Evolutionary conservation across 2,888 invertebrate genomes (phyloP), one percentile per base, ranked within the genome.

Genomic region (Drosophila anceps): DNA sequence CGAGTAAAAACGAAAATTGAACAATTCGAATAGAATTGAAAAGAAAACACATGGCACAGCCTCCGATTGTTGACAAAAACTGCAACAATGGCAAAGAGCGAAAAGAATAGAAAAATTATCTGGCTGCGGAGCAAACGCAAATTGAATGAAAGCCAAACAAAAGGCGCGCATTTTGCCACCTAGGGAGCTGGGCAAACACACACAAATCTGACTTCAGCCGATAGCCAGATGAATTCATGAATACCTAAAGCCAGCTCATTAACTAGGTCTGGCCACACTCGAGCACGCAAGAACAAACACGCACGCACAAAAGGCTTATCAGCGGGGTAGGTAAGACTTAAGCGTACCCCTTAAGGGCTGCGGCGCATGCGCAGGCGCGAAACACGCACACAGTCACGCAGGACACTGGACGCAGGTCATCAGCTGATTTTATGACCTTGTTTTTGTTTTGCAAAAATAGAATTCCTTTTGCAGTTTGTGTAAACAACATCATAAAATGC

Each of bases 401-500:
- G 50, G 15, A 13, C 20, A 27, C 20, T 9, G 39, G 15, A 6
- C 53, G 62, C 72, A 73, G 72, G 75, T 64, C 53, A 39, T 50
- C 57, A 60, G 50, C 29, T 53, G 58, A 73, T 67, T 88, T 85
- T 84, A 88, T 71, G 81, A 48, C 53, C 39, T 81, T 85, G 86
- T 84, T 88, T 74, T 72, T 54, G 74, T 86, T 88, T 84, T 85
- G 88, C 84, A 73, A 83, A 69, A 71, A 39, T 37, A 60, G 41
- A 37, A 15, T 54, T 66, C 33, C 44, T 62, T 51, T 35, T 29
- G 50, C 35, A 54, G 73, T 54, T 73, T 76, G 76, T 84, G 87
- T 88, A 81, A 88, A 85, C 88, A 85, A 81, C 44, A 46, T 75
- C 71, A 85, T 88, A 88, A 84, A 88, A n/a, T 27, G 68, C 64